Conservation (phyloP, 2,888 invertebrate species). For the Notodonta ziczac region DNA sequence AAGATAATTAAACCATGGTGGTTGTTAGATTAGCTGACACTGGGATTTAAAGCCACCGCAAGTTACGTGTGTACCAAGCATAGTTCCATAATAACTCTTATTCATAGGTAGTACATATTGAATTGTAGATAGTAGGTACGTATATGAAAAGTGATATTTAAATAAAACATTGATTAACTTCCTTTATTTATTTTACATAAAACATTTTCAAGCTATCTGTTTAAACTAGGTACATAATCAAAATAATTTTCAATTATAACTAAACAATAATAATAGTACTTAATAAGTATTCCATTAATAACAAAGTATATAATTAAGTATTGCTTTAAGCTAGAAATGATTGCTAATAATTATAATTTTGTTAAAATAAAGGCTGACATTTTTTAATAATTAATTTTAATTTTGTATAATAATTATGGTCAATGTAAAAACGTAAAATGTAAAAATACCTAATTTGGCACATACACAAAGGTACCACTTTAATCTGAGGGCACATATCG, state of each 20-base stretch:
- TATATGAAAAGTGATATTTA: no score
- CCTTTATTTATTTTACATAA: conserved; percentile 70
- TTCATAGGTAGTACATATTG: no score
- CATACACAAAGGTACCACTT: background rate
- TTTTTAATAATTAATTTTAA: no score
- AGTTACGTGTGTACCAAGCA: no score
- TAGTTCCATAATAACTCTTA: no score
- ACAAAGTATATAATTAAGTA: conserved; percentile 37
- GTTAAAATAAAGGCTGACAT: conserved; percentile 8
- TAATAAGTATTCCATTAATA: conserved; percentile 38
- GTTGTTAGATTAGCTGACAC: no score
- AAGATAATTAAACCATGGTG: no score
- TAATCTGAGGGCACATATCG: no score
- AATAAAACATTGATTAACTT: conserved; percentile 48
- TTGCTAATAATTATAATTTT: conserved; percentile 22
- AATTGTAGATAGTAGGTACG: no score
- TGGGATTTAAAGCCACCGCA: no score
- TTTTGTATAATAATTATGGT: conserved; percentile 2
- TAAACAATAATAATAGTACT: conserved; percentile 48
- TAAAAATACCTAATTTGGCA: conserved; percentile 4
- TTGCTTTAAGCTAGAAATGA: conserved; percentile 52
- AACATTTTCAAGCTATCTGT: conserved; percentile 66
- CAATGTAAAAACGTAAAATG: background rate
- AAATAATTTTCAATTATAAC: conserved; percentile 52
- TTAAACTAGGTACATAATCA: conserved; percentile 49